phyloP scores from a whole-genome alignment of 2,888 invertebrate species.

The Beris chalybata region DNA sequence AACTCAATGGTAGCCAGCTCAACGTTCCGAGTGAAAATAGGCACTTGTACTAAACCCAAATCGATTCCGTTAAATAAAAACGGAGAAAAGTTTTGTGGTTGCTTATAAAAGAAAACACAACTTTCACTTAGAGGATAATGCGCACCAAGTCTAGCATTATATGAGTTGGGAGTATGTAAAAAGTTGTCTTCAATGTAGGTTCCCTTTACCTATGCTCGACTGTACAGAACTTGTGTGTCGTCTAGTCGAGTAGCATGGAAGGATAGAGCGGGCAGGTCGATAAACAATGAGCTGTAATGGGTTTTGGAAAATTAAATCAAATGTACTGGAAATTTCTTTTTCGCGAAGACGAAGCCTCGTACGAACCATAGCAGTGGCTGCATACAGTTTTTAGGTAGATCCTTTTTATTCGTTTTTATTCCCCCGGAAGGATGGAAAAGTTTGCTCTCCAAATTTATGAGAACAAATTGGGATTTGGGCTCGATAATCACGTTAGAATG shows the following conservation, averaged over 20 bases:
- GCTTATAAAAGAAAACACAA: slow-evolving; percentile 1
- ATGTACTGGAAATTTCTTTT: slow-evolving; percentile 25
- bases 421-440: slow-evolving; percentile 13
- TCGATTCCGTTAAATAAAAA: slow-evolving; percentile 16
- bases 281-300: slow-evolving; percentile 8
- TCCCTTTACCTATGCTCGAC: no score
- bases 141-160: background rate
- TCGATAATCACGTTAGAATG: slow-evolving; percentile 16
- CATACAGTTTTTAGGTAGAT: background rate
- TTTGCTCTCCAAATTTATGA: slow-evolving; percentile 13
- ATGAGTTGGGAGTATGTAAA: no score
- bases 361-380: background rate
- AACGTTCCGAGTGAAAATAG: slow-evolving; percentile 17
- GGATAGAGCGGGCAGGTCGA: background rate
- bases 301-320: slow-evolving; percentile 19
- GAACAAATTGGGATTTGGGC: slow-evolving; percentile 20
- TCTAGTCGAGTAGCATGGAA: background rate
- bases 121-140: background rate
- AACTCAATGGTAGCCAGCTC: slow-evolving; percentile 1
- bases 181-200: no score
- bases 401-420: background rate
- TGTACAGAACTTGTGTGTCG: background rate
- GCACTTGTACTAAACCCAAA: slow-evolving; percentile 7
- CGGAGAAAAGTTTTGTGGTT: slow-evolving; percentile 8
- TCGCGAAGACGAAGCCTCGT: background rate